Percentiles rank a stretch among this genome's conserved stretches.
Conservation (phyloP, 2,888 invertebrate species). For the Megalurothrips usitatus region DNA sequence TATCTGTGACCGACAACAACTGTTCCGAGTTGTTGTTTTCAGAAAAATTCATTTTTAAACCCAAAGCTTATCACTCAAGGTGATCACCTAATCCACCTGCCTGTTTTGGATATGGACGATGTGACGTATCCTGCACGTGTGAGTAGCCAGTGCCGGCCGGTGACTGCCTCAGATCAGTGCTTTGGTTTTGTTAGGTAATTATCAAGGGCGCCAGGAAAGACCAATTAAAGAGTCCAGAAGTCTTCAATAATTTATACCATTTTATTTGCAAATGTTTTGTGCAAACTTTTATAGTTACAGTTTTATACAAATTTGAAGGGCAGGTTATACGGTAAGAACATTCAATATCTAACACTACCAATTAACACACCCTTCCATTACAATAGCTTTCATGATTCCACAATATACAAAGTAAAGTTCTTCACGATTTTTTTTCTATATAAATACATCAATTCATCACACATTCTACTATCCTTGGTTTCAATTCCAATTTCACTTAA, state of each 20-base stretch:
- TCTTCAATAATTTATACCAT: constrained; percentile 38
- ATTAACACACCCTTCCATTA: not conserved
- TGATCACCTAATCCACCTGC: no score
- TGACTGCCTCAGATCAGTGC: no score
- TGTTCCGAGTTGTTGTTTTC: no score
- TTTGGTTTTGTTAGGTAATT: no score
- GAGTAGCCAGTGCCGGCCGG: no score
- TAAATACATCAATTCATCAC: constrained; percentile 23
- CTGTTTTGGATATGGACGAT: no score
- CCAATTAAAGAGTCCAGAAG: constrained; percentile 27
- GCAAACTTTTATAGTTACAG: constrained; percentile 35
- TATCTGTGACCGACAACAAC: no score
- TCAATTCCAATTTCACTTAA: constrained; percentile 14
- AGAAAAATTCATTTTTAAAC: no score
- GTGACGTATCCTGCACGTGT: no score
- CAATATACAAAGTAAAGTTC: constrained; percentile 18
- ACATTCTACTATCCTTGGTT: constrained; percentile 13
- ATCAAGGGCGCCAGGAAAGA: no score
- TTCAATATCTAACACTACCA: constrained; percentile 3
- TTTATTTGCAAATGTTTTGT: constrained; percentile 38
- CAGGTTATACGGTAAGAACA: constrained; percentile 17
- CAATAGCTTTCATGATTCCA: not conserved
- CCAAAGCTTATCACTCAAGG: no score
- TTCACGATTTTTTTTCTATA: constrained; percentile 1
- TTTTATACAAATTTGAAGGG: constrained; percentile 37